Base-by-base conservation (phyloP, 30 jellyfish, hydroid and myxozoan species). In the Cassiopea andromeda region DNA sequence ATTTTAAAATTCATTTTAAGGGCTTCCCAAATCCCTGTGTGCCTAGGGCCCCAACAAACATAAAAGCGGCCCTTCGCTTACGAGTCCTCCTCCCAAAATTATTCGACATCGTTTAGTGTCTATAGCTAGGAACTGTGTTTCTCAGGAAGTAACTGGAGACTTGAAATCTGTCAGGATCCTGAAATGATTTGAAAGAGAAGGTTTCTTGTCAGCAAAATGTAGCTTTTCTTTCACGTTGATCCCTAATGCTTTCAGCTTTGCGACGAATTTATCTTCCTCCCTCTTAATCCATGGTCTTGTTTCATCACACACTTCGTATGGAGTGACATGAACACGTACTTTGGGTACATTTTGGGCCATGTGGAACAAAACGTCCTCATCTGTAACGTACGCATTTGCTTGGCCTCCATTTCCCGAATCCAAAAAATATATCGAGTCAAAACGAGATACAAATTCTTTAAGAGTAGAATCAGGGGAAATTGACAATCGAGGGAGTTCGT, bases 331-430 rank as follows among this genome's bases (percentile, higher is more conserved):
- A 76, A 94, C 97, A 57, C 85, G 71, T 13, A 94, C 72, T 72
- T 85, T 79, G 48, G 95, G 94, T 45, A 94, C 87, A 61, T 48
- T 57, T 17, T 86, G 91, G 12, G 97, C 90, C 45, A 87, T 59
- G 46, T 68, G 87, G 44, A 82, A 74, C 61, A 94, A 44, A 13
- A 61, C 79, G 46, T 80, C 84, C 70, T 94, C 97, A 64, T 94
- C 92, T 8, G 94, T 78, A 44, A 90, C 93, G 81, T 88, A 94
- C 5, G 98, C 97, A 27, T 90, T 95, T 8, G 96, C 85, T 13
- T 78, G 90, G 27, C 98, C 98, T 44, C 89, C 75, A 48, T 84
- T 81, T 73, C 98, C 98, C 49, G 88, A 85, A 88, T 94, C 98
- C 74, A 94, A 85, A 93, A 89, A 89, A 46, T 72, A 78, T 68